Conservation (phyloP, 2,113 vertebrate species). For the Hydropotes inermis region DNA sequence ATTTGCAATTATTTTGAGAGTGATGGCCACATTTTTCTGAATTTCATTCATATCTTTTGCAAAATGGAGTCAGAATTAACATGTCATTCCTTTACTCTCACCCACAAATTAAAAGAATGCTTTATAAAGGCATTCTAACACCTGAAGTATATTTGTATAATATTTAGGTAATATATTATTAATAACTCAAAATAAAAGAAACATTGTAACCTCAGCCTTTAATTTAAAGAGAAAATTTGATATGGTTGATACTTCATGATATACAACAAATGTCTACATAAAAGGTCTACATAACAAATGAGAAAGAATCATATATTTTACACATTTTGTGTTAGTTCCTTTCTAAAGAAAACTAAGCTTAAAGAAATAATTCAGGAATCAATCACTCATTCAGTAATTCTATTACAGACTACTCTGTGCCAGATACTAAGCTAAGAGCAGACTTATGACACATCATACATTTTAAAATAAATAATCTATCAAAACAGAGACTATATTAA, state of each 20-base stretch:
- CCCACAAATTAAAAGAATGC: neutral
- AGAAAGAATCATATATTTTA: neutral
- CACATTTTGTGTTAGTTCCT: neutral
- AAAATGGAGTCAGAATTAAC: neutral
- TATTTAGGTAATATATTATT: neutral
- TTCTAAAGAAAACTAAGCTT: neutral
- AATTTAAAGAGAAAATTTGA: neutral
- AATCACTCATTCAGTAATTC: neutral
- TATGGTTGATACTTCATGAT: neutral
- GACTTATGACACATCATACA: neutral
- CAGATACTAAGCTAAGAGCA: neutral
- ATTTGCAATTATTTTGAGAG: neutral
- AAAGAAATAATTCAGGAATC: neutral
- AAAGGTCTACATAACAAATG: neutral
- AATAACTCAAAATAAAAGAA: conserved; percentile 30
- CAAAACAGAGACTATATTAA: neutral
- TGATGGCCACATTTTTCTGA: neutral
- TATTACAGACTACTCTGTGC: neutral
- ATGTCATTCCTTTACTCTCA: neutral
- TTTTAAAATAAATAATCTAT: neutral
- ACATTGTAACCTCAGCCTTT: neutral
- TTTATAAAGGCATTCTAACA: neutral
- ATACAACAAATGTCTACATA: neutral
- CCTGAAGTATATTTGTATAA: neutral
- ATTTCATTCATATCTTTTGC: neutral